A percentile compares a stretch with the other conserved stretches of the same genome.
These are phyloP conservation scores for Agrotis puta DNA, from an alignment of 2,888 invertebrate species.

Conservation along the genomic window DNA sequence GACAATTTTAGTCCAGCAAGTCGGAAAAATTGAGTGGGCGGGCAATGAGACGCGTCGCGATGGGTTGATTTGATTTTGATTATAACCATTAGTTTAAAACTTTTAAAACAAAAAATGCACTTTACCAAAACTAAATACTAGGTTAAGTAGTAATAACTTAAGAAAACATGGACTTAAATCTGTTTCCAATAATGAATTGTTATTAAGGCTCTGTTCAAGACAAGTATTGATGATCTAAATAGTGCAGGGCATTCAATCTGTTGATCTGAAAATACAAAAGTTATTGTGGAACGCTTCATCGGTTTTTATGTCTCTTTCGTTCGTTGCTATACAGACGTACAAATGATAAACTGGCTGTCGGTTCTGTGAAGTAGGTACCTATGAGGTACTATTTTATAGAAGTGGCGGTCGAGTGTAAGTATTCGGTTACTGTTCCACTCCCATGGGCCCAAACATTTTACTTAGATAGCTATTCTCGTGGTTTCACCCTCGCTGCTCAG, in stretches of 20 bases:
- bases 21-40: no score
- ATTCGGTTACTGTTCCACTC: no score
- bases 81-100: neutral
- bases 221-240: conserved; percentile 44
- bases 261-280: conserved; percentile 26
- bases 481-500: no score
- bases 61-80: no score
- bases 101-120: accelerated
- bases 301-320: conserved; percentile 16
- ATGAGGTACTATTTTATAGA: conserved; percentile 11
- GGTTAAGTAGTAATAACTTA: no score
- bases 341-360: neutral
- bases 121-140: conserved; percentile 4
- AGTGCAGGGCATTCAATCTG: conserved; percentile 10
- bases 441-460: no score
- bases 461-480: no score
- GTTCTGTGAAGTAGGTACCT: conserved; percentile 17
- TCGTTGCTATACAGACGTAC: neutral
- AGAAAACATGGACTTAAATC: conserved; percentile 12
- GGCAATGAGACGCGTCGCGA: no score
- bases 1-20: no score
- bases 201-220: conserved; percentile 27
- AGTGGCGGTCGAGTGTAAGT: no score
- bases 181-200: conserved; percentile 33
- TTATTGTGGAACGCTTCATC: neutral